Percentiles rank a stretch among this genome's conserved stretches.
Conservation (phyloP, 2,113 vertebrate genomes). For the Albula goreensis region DNA sequence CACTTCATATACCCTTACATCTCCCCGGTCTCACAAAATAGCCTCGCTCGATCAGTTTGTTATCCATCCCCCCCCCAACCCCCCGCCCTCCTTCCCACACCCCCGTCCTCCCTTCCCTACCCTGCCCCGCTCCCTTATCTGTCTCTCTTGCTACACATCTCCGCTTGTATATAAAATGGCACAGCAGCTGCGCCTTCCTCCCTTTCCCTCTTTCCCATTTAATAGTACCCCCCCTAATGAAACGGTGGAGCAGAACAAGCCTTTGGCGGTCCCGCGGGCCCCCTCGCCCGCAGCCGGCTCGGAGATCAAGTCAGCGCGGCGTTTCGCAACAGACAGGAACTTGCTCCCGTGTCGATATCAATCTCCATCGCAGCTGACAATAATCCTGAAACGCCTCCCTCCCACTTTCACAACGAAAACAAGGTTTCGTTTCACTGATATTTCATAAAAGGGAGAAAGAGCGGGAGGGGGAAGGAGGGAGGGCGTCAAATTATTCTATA, state of each 20-base stretch:
- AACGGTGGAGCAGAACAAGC: conserved; percentile 65
- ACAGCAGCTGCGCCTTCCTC: conserved; percentile 48
- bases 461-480: conserved; percentile 21
- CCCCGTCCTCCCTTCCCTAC: neutral
- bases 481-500: conserved; percentile 33
- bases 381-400: conserved; percentile 59
- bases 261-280: conserved; percentile 63
- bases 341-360: conserved; percentile 64
- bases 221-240: conserved; percentile 58
- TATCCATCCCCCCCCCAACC: conserved; percentile 51
- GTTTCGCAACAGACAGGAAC: conserved; percentile 59
- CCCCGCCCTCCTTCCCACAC: conserved; percentile 9
- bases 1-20: conserved; percentile 72
- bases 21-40: conserved; percentile 71
- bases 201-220: conserved; percentile 32
- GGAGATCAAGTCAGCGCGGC: conserved; percentile 65
- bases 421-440: conserved; percentile 56
- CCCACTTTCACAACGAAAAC: conserved; percentile 51
- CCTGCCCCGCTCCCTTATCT: conserved; percentile 35
- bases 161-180: conserved; percentile 60
- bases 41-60: conserved; percentile 73
- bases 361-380: conserved; percentile 60
- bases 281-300: conserved; percentile 55
- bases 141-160: conserved; percentile 47
- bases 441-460: conserved; percentile 45